These are phyloP conservation scores for Entomyzon cyanotis DNA, from an alignment of 2,113 vertebrate genomes.

Conservation along the genomic window DNA sequence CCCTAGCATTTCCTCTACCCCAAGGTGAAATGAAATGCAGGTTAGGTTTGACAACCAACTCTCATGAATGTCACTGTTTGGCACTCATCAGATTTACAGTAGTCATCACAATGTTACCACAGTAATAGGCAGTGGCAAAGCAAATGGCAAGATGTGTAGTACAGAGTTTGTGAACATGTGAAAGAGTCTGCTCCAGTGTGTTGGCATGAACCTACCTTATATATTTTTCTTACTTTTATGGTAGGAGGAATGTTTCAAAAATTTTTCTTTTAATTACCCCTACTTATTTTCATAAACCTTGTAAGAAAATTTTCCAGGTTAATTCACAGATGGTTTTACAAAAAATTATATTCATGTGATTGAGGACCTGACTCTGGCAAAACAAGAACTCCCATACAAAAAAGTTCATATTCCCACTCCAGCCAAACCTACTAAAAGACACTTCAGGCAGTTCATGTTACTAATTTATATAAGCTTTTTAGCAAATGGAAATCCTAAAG, in stretches of 20 bases:
- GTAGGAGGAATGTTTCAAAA: not conserved
- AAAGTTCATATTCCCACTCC: not conserved
- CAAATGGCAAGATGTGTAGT: not conserved
- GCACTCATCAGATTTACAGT: not conserved
- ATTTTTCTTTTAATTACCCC: not conserved
- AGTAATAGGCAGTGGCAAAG: not conserved
- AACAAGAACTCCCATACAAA: not conserved
- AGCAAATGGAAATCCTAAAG: not conserved
- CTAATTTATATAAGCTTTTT: not conserved
- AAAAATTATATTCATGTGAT: not conserved
- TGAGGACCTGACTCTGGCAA: not conserved
- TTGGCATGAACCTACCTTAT: not conserved
- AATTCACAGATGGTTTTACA: not conserved
- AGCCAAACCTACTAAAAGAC: not conserved
- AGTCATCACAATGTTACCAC: not conserved
- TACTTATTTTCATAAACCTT: not conserved
- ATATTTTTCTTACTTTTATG: not conserved
- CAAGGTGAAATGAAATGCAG: not conserved
- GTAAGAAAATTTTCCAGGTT: not conserved
- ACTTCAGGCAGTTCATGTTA: not conserved
- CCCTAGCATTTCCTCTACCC: not conserved
- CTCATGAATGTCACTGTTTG: not conserved
- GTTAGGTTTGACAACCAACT: not conserved
- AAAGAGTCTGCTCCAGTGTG: not conserved
- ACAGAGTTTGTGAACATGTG: not conserved